Percentiles rank a stretch among this genome's conserved stretches.
phyloP scores from a whole-genome alignment of 2,797 vertebrate species.

The Apogon hyalosoma region DNA sequence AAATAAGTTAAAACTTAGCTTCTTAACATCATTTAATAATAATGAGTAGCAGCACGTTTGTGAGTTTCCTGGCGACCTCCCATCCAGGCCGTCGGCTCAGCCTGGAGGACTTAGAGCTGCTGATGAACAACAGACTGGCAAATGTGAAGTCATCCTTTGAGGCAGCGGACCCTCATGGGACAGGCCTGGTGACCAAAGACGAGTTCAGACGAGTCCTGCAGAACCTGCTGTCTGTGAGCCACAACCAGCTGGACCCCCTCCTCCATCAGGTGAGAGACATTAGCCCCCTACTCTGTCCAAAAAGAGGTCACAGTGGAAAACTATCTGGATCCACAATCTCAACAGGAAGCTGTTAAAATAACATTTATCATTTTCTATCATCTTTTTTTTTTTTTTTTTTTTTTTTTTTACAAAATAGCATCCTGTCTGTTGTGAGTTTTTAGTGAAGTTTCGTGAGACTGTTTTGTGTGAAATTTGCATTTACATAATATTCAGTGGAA shows the following conservation, averaged over 20 bases:
- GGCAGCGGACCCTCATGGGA: constrained; percentile 64
- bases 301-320: neutral
- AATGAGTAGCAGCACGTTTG: too few species aligned
- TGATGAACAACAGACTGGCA: constrained; percentile 73
- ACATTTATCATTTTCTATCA: neutral
- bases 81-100: constrained; percentile 68
- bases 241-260: constrained; percentile 72
- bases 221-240: constrained; percentile 66
- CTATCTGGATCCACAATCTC: too few species aligned
- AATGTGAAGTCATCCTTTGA: constrained; percentile 77
- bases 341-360: too few species aligned
- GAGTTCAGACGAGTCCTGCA: constrained; percentile 73
- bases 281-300: neutral
- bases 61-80: constrained; percentile 38
- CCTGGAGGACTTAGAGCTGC: constrained; percentile 63
- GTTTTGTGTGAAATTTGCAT: too few species aligned
- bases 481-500: too few species aligned
- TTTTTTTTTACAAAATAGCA: too few species aligned
- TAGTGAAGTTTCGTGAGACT: too few species aligned
- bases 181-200: constrained; percentile 69
- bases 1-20: too few species aligned
- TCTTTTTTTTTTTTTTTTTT: too few species aligned
- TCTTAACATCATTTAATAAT: too few species aligned
- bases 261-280: constrained; percentile 73
- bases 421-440: too few species aligned